A percentile compares a stretch with the other conserved stretches of the same genome.
phyloP scores from a whole-genome alignment of 2,888 invertebrate species.

The Pharmacophagus antenor region DNA sequence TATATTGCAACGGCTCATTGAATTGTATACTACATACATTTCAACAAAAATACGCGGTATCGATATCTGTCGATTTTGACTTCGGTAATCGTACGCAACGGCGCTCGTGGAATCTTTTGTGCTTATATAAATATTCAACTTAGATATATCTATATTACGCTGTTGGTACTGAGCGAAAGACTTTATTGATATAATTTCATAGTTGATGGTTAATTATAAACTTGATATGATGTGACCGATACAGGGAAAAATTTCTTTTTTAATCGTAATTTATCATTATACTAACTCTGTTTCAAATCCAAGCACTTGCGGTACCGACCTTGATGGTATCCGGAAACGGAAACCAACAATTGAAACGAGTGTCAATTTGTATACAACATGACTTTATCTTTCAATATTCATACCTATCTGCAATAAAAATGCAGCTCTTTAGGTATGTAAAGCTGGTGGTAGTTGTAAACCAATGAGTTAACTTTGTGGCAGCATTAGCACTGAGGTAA shows the following conservation, averaged over 20 bases:
- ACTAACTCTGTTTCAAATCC: no score
- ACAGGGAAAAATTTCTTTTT: not conserved
- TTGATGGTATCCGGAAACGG: no score
- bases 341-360: no score
- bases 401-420: no score
- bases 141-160: slow-evolving; percentile 26
- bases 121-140: slow-evolving; percentile 33
- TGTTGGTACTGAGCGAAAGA: slow-evolving; percentile 9
- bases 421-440: no score
- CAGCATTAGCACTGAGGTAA: no score
- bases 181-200: slow-evolving; percentile 22
- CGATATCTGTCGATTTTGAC: slow-evolving; percentile 67
- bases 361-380: no score
- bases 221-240: not conserved
- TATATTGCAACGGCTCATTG: slow-evolving; percentile 30
- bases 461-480: no score
- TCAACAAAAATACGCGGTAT: slow-evolving; percentile 55
- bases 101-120: slow-evolving; percentile 31
- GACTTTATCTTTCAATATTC: no score
- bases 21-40: slow-evolving; percentile 42
- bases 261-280: no score
- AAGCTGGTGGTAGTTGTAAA: no score
- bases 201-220: slow-evolving; percentile 3
- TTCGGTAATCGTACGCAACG: slow-evolving; percentile 56
- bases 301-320: no score